Percentiles rank a stretch among this genome's conserved stretches.
These are phyloP conservation scores for Psephotus haematonotus DNA, from an alignment of 2,113 vertebrate genomes.

Conservation along the genomic window DNA sequence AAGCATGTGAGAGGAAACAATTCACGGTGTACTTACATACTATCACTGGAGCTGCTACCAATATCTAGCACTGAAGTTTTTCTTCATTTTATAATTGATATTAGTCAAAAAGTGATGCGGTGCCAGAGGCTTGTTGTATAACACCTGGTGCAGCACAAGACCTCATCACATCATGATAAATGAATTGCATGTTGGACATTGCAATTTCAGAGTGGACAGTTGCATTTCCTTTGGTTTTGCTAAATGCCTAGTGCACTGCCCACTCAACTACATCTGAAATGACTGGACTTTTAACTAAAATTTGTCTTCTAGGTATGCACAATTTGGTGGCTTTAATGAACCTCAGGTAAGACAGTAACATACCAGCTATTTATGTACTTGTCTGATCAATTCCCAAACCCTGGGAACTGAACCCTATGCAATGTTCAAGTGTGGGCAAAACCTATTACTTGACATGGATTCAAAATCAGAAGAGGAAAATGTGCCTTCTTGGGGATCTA, in stretches of 20 bases:
- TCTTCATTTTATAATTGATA: background rate
- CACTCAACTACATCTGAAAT: background rate
- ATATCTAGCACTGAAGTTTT: background rate
- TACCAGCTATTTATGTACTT: background rate
- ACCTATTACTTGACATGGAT: background rate
- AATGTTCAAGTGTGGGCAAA: background rate
- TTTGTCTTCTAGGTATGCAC: background rate
- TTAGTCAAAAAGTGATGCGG: background rate
- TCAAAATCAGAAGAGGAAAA: background rate
- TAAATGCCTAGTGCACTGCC: accelerated
- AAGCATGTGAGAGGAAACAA: background rate
- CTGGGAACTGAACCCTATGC: background rate
- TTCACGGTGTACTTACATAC: background rate
- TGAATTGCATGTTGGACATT: background rate
- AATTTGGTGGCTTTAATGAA: background rate
- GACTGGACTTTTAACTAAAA: background rate
- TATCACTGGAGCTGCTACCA: background rate
- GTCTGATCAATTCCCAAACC: background rate
- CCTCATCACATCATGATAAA: background rate
- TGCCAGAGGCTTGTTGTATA: background rate
- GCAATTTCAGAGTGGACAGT: background rate
- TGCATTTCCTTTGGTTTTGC: background rate
- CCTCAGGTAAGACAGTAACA: background rate
- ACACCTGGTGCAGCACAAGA: background rate
- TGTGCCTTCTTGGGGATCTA: background rate